Conservation (phyloP, 1,140 invertebrate genomes). For the Amyelois transitella region DNA sequence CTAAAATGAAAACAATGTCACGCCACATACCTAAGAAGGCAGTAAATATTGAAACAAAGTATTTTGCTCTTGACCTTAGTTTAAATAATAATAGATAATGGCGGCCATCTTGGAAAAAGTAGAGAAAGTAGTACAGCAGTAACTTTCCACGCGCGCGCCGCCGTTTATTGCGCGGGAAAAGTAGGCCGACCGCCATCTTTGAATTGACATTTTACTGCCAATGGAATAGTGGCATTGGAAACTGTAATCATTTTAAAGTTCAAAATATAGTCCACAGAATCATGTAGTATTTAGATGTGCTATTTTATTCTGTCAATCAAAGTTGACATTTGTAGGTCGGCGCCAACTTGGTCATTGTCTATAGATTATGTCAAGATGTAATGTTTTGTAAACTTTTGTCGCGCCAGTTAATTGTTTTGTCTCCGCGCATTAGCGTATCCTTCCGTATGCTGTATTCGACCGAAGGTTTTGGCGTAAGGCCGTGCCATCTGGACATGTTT, state of each 20-base stretch:
- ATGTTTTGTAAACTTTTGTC: slow-evolving; percentile 33
- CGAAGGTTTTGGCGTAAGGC: slow-evolving; percentile 34
- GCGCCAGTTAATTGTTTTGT: slow-evolving; percentile 28
- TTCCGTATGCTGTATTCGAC: slow-evolving; percentile 25
- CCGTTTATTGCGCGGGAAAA: slow-evolving; percentile 61
- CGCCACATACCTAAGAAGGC: not conserved
- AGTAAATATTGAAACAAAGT: not conserved
- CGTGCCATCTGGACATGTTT: slow-evolving; percentile 42
- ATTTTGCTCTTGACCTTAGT: slow-evolving; percentile 48
- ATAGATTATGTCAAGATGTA: slow-evolving; percentile 30
- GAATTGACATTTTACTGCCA: slow-evolving; percentile 53
- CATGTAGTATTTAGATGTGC: slow-evolving; percentile 8
- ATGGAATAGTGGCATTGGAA: slow-evolving; percentile 3
- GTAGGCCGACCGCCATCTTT: slow-evolving; percentile 66
- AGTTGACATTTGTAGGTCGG: slow-evolving; percentile 21
- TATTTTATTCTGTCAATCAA: slow-evolving; percentile 7
- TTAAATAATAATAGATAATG: slow-evolving; percentile 50
- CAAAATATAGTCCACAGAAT: not conserved
- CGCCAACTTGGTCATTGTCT: slow-evolving; percentile 35
- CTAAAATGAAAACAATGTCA: not conserved
- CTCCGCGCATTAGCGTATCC: slow-evolving; percentile 11
- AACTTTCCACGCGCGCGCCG: slow-evolving; percentile 68
- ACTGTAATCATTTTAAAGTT: not conserved
- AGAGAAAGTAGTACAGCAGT: slow-evolving; percentile 72
- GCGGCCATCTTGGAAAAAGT: slow-evolving; percentile 71